Evolutionary conservation across 1,140 invertebrate genomes (phyloP), one percentile per base, ranked within the genome.

Genomic region (Papilio machaon): DNA sequence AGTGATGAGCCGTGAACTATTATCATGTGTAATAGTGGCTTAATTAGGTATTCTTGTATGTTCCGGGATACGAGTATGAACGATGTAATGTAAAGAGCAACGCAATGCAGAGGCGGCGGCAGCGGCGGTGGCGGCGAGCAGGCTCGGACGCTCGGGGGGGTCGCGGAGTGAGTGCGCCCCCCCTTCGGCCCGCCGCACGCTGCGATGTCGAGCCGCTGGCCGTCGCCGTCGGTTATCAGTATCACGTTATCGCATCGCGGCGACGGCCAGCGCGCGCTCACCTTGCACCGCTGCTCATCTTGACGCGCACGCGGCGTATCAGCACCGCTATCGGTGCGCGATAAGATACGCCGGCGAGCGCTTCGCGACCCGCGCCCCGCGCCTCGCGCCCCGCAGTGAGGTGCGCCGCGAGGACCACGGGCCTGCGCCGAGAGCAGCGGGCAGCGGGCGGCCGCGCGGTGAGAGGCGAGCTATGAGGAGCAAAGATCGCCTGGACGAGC

Each of bases 401-500:
- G 60, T 58, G 49, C 58, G 19, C 64, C 23, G 64, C 23, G 60
- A 35, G 58, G 58, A 7, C 9, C 58, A 23, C 38, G 38, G 74
- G 9, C 23, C 23, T 30, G 23, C 23, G 23, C 23, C 23, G 23
- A 30, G 43, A 60, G 38, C 35, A n/a, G 73, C 52, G n/a, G 64
- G 10, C 9, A 23, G 64, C 46, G 38, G 38, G 54, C 52, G 47
- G 15, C 73, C 47, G 54, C 30, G 73, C 79, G 35, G 46, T 49
- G 43, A 43, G 43, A 30, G 35, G 35, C 75, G 73, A 70, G 47
- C 10, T 86, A 91, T 92, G 91, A 82, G 86, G 81, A 87, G 82
- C 86, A 89, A 87, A 84, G 91, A 92, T 85, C 88, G 90, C n/a
- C 89, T 92, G 46, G 86, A 88, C 58, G 90, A 91, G 82, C 87